Conservation (phyloP, 2,888 invertebrate genomes). For the Hydrotaea cyrtoneurina region DNA sequence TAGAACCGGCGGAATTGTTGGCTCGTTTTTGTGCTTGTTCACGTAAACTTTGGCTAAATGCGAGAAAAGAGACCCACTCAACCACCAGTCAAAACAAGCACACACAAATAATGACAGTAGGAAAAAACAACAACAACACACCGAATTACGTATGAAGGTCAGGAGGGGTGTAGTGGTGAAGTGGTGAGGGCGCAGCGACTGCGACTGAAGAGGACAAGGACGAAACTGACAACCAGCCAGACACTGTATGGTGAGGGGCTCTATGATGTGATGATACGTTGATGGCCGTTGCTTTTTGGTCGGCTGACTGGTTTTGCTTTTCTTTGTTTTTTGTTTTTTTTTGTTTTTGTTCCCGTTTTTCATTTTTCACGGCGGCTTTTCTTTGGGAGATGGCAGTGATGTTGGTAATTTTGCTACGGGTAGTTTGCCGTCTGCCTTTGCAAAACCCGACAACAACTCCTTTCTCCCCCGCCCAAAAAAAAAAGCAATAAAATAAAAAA, state of each 20-base stretch:
- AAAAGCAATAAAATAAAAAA: neutral
- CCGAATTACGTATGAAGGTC: neutral
- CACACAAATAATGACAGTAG: neutral
- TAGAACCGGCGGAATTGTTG: slow-evolving; percentile 26
- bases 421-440: too few species aligned
- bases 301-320: neutral
- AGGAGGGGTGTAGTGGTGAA: neutral
- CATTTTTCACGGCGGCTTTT: neutral
- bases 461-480: neutral
- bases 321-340: neutral
- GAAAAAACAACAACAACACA: neutral
- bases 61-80: neutral
- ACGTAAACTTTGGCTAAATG: slow-evolving; percentile 4
- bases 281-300: slow-evolving; percentile 10
- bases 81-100: too few species aligned
- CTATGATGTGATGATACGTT: neutral
- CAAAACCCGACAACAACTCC: too few species aligned
- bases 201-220: neutral
- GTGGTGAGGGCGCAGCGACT: neutral
- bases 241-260: neutral
- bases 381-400: neutral
- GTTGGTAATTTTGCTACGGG: neutral
- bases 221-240: neutral
- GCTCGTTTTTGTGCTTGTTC: neutral
- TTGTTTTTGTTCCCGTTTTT: neutral